phyloP scores from a whole-genome alignment of 2,113 vertebrate species.

The Spermophilus dauricus region DNA sequence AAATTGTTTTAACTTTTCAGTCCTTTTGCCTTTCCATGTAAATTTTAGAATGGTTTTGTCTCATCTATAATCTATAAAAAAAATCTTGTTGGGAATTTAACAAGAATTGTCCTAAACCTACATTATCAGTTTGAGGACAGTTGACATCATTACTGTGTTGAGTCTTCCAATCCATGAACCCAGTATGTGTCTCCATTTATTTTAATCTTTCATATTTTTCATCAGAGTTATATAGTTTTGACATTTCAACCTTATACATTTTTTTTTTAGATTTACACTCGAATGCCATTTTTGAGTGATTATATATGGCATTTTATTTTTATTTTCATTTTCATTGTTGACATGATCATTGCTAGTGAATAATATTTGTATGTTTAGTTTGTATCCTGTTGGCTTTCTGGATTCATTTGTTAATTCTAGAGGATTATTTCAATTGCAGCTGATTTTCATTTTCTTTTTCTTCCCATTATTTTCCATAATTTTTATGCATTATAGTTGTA shows the following conservation, averaged over 20 bases:
- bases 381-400: neutral
- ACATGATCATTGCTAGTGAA: neutral
- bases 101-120: neutral
- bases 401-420: neutral
- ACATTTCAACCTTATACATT: neutral
- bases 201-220: constrained; percentile 33
- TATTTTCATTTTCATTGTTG: constrained; percentile 24
- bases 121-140: neutral
- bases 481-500: no score
- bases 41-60: neutral
- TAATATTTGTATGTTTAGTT: constrained; percentile 1
- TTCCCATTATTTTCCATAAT: no score
- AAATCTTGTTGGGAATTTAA: neutral
- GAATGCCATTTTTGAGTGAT: neutral
- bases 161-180: neutral
- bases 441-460: neutral
- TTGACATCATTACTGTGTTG: neutral
- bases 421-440: neutral
- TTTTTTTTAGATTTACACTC: constrained; percentile 36
- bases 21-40: neutral
- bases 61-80: neutral
- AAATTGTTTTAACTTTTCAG: neutral
- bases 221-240: neutral
- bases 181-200: neutral
- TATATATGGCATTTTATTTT: neutral